Percentiles rank a stretch among this genome's conserved stretches.
These are phyloP conservation scores for Hirtodrosophila alboralis DNA, from an alignment of 2,888 invertebrate species.

Conservation along the genomic window DNA sequence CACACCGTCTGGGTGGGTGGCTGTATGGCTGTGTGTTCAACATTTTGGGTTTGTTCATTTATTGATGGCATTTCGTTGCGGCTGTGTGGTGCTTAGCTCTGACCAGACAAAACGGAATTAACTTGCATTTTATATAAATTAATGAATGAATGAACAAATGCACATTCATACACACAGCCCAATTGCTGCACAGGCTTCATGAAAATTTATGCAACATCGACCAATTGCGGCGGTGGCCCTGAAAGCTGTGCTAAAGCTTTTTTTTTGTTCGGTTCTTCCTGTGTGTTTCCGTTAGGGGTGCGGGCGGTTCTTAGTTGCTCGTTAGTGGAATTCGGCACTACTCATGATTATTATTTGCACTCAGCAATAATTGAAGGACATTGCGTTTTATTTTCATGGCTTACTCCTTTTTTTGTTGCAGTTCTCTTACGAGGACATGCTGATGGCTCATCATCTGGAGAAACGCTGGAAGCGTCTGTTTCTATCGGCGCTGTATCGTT, in stretches of 20 bases:
- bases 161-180: slow-evolving; percentile 21
- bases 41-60: slow-evolving; percentile 68
- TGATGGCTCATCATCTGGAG: slow-evolving; percentile 86
- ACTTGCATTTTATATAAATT: slow-evolving; percentile 82
- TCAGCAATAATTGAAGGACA: slow-evolving; percentile 72
- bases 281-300: slow-evolving; percentile 27
- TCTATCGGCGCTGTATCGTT: slow-evolving; percentile 88
- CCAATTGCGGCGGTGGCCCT: slow-evolving; percentile 50
- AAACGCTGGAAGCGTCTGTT: slow-evolving; percentile 89
- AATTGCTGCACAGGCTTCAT: slow-evolving; percentile 52
- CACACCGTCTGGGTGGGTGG: slow-evolving; percentile 8
- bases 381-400: slow-evolving; percentile 36
- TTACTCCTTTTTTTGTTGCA: slow-evolving; percentile 39
- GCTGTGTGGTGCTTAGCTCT: slow-evolving; percentile 66
- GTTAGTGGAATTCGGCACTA: slow-evolving; percentile 71
- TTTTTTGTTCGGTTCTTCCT: slow-evolving; percentile 24
- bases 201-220: slow-evolving; percentile 66
- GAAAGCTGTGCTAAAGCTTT: slow-evolving; percentile 56
- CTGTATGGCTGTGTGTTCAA: slow-evolving; percentile 28
- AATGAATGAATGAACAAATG: slow-evolving; percentile 72
- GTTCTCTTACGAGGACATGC: slow-evolving; percentile 84
- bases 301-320: slow-evolving; percentile 51
- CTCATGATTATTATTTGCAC: slow-evolving; percentile 79
- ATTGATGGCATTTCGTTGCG: slow-evolving; percentile 72
- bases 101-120: slow-evolving; percentile 79